Base-by-base conservation (phyloP, 1,140 invertebrate species). In the Capitella teleta region DNA sequence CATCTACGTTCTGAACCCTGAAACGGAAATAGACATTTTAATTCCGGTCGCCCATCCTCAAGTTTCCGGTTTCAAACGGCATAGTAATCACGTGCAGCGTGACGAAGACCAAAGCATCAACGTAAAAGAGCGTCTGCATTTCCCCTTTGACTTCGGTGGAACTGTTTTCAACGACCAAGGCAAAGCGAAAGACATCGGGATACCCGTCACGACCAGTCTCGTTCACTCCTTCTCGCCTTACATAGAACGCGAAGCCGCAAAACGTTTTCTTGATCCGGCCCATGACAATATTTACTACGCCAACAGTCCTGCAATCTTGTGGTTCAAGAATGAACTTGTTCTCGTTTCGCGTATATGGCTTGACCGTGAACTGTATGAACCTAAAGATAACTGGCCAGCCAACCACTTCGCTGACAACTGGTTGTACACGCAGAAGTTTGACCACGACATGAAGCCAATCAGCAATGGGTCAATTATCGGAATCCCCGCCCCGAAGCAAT, bases 391-490 rank as follows among this genome's bases (percentile, higher is more conserved):
- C 32, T 53, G 45, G 38, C 53, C 53, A 21, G 21, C 36, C 5
- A 57, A 57, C 34, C 40, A 42, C 21, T 57, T 57, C 37, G 38
- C 53, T n/a, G 56, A 57, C 54, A 57, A 57, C 34, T 57, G 41
- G 44, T 44, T 57, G 6, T 55, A 48, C 32, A 49, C 44, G n/a
- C 56, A 56, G 38, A 45, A 38, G 37, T 57, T 52, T 24, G 50
- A 57, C 45, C 21, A 30, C 6, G 23, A 46, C n/a, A 30, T 57
- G 36, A 21, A 40, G 8, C 56, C 56, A 18, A 16, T 55, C 26
- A 52, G 19, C 16, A 36, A 30, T 12, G 56, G 56, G 5, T 28
- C 40, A 5, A 45, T 57, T 14, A 24, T 57, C 23, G 56, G 56
- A 3, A 57, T 57, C 19, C 49, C 56, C 1, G 30, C 50, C 8